These are phyloP conservation scores for Drosophila barbarae DNA, from an alignment of 2,888 invertebrate species.

Conservation along the genomic window DNA sequence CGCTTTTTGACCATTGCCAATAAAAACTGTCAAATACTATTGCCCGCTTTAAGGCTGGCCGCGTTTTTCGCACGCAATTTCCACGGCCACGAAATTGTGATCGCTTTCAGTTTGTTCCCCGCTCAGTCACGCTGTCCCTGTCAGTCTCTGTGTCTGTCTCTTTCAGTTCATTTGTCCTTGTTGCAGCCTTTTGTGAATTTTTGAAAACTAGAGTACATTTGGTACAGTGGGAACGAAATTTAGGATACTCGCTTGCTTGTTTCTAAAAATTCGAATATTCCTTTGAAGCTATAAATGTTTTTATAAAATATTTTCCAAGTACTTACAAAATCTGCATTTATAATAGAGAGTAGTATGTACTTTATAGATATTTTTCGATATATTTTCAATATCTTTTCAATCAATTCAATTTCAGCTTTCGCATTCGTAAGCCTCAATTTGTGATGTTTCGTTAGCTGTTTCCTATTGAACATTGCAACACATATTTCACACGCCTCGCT, in stretches of 20 bases:
- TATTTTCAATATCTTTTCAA: neutral
- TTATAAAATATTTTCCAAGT: no score
- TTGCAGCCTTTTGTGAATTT: conserved; percentile 8
- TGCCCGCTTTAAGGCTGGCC: conserved; percentile 47
- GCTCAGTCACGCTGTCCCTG: neutral
- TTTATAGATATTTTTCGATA: neutral
- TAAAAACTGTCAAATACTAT: conserved; percentile 59
- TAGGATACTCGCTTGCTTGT: no score
- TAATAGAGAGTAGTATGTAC: no score
- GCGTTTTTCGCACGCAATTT: conserved; percentile 31
- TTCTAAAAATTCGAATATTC: no score
- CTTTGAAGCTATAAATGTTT: no score
- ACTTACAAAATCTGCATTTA: neutral
- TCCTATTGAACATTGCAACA: conserved; percentile 12
- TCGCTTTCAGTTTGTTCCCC: conserved; percentile 4
- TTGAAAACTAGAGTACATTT: conserved; percentile 1
- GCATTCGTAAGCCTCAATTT: conserved; percentile 4
- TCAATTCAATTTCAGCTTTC: neutral
- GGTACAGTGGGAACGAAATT: neutral
- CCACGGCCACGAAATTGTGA: conserved; percentile 11
- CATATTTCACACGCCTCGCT: conserved; percentile 31
- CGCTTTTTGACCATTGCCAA: conserved; percentile 39
- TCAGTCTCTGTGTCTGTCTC: neutral
- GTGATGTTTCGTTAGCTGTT: conserved; percentile 4
- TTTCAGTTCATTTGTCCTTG: neutral